These are phyloP conservation scores for Calephelis perditalis DNA, from an alignment of 2,888 invertebrate species.

Conservation along the genomic window DNA sequence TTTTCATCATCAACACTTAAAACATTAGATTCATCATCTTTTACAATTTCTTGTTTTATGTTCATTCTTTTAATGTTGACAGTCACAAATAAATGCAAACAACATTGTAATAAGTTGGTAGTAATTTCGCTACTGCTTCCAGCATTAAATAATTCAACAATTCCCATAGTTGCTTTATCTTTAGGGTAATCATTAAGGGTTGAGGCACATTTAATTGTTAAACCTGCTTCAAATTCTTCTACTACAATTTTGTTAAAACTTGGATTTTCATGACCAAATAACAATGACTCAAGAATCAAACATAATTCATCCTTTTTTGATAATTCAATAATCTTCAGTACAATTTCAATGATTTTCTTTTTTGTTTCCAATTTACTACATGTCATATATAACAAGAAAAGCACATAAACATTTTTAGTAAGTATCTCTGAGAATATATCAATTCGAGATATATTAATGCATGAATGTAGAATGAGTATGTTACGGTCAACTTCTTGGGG, in stretches of 20 bases:
- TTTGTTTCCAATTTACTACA: conserved; percentile 51
- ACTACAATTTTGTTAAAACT: conserved; percentile 34
- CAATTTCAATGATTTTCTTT: conserved; percentile 51
- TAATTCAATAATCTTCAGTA: conserved; percentile 51
- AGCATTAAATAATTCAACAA: conserved; percentile 48
- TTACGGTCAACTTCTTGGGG: conserved; percentile 56
- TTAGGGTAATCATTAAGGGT: conserved; percentile 32
- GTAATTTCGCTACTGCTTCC: conserved; percentile 39
- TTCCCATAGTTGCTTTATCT: conserved; percentile 46
- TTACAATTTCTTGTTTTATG: conserved; percentile 38
- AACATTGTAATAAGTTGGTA: conserved; percentile 47
- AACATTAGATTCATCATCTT: conserved; percentile 48
- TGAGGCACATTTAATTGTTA: conserved; percentile 48
- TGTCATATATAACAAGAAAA: conserved; percentile 59
- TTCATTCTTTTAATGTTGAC: conserved; percentile 40
- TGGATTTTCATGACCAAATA: conserved; percentile 42
- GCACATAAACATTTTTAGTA: conserved; percentile 52
- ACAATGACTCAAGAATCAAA: conserved; percentile 36
- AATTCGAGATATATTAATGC: conserved; percentile 44
- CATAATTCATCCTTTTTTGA: conserved; percentile 37
- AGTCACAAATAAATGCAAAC: conserved; percentile 47
- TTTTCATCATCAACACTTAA: conserved; percentile 49
- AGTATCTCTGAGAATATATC: conserved; percentile 53
- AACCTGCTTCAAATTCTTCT: conserved; percentile 59
- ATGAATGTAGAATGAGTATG: conserved; percentile 54